Conservation (phyloP, 2,113 vertebrate genomes). For the Suncus etruscus region DNA sequence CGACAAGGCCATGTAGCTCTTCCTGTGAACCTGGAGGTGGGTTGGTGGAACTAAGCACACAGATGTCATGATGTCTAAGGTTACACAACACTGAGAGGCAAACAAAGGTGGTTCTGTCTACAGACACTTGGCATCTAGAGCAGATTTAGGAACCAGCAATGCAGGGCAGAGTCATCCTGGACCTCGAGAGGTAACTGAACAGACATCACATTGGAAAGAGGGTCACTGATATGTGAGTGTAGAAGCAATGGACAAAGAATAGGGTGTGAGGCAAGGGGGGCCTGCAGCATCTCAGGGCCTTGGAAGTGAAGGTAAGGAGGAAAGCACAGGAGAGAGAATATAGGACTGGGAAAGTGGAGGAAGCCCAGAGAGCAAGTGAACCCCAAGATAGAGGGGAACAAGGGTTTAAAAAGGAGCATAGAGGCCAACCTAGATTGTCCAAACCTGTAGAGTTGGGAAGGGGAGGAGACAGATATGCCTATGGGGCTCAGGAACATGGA, state of each 20-base stretch:
- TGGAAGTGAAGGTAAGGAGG: too few species aligned
- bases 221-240: not conserved
- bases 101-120: not conserved
- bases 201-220: not conserved
- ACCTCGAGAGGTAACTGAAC: not conserved
- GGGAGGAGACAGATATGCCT: not conserved
- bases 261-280: not conserved
- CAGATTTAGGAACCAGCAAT: not conserved
- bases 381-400: not conserved
- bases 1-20: not conserved
- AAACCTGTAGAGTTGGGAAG: rapidly evolving
- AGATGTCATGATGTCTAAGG: not conserved
- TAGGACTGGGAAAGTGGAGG: too few species aligned
- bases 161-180: not conserved
- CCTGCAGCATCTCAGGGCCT: too few species aligned
- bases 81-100: not conserved
- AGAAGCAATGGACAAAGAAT: not conserved
- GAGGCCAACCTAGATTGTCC: too few species aligned
- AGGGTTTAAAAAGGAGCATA: not conserved
- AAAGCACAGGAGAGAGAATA: too few species aligned
- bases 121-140: not conserved
- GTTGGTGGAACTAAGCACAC: not conserved
- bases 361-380: too few species aligned
- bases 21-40: not conserved
- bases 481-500: not conserved